A percentile compares a stretch with the other conserved stretches of the same genome.
phyloP scores from a whole-genome alignment of 2,113 vertebrate species.

The Orientallactaga bullata region DNA sequence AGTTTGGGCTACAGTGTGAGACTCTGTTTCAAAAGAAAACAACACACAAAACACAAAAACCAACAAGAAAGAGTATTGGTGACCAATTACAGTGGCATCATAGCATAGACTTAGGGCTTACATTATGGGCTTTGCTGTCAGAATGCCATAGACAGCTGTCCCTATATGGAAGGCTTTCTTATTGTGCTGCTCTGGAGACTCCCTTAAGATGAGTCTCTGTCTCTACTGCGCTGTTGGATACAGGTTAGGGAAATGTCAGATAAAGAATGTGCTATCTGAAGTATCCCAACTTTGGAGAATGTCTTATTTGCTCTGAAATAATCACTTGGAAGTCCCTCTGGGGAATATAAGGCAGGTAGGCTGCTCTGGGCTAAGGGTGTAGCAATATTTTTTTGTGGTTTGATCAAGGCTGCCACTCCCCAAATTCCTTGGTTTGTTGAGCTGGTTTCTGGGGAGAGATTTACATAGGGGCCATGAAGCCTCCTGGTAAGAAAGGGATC shows the following conservation, averaged over 20 bases:
- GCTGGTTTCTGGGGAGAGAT: background rate
- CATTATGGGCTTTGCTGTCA: background rate
- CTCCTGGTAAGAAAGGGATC: conserved; percentile 9
- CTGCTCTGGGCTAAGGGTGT: background rate
- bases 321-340: background rate
- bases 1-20: background rate
- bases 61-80: background rate
- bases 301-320: background rate
- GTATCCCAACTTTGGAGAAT: background rate
- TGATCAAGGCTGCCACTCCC: background rate
- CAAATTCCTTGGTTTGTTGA: background rate
- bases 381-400: background rate
- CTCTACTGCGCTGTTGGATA: background rate
- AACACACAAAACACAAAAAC: background rate
- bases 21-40: background rate
- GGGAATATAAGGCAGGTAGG: background rate
- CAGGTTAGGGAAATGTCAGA: background rate
- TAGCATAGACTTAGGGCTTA: background rate
- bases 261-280: background rate
- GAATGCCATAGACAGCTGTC: background rate
- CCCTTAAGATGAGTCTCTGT: background rate
- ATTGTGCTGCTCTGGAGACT: background rate
- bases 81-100: background rate
- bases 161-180: background rate
- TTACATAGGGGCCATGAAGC: background rate